Evolutionary conservation across 2,888 invertebrate species (phyloP).

Genomic region (Melolontha melolontha): DNA sequence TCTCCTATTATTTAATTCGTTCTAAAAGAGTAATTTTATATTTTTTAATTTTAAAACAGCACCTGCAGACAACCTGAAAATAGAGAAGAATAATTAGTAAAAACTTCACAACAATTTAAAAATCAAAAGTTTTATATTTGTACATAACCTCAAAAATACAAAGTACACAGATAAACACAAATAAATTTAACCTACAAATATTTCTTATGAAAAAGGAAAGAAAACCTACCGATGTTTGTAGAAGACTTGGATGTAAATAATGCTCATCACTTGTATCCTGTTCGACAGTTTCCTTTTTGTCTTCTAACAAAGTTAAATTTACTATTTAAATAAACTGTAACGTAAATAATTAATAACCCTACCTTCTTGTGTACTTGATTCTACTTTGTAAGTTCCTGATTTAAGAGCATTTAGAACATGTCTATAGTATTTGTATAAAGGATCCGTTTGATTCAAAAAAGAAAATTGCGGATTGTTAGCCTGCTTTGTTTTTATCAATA

Average conservation of each 20-base stretch:
- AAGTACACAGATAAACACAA: conserved; percentile 16
- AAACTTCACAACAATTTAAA: conserved; percentile 50
- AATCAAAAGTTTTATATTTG: not conserved
- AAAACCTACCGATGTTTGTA: conserved; percentile 73
- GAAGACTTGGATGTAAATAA: conserved; percentile 88
- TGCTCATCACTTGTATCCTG: conserved; percentile 72
- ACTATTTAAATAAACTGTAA: not conserved
- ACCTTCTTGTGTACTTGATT: conserved; percentile 55
- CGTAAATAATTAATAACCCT: not conserved
- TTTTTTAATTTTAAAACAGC: conserved; percentile 25
- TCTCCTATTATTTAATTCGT: conserved; percentile 46
- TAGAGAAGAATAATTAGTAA: conserved; percentile 60
- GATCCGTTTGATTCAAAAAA: conserved; percentile 89
- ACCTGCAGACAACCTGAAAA: conserved; percentile 56
- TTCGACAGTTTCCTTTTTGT: conserved; percentile 63
- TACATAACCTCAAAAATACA: not conserved
- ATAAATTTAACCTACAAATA: conserved; percentile 59
- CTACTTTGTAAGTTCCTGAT: conserved; percentile 71
- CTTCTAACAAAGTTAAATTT: conserved; percentile 30
- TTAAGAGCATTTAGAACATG: conserved; percentile 79
- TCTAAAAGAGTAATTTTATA: conserved; percentile 32
- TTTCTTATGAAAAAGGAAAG: conserved; percentile 61
- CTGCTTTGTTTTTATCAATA: conserved; percentile 97
- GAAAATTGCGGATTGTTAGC: conserved; percentile 92
- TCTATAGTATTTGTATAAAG: conserved; percentile 90